Conservation (phyloP, 2,888 invertebrate species). For the Metopia argyrocephala region DNA sequence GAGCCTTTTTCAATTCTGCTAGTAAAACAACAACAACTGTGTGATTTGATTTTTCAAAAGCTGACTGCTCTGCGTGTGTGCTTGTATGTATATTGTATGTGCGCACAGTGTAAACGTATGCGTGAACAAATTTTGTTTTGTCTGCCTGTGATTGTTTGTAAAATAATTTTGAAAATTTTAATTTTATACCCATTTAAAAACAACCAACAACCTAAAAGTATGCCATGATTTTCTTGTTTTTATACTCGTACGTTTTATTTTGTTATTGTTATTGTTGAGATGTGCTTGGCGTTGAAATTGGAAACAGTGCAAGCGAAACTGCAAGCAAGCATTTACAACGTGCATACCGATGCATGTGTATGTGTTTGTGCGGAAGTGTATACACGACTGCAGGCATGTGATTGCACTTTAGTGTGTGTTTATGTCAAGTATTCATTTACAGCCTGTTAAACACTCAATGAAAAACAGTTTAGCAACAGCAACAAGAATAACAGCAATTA, state of each 20-base stretch:
- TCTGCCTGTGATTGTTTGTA: neutral
- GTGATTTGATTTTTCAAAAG: no score
- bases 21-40: no score
- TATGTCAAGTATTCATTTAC: slow-evolving; percentile 64
- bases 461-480: slow-evolving; percentile 50
- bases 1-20: no score
- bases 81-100: neutral
- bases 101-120: neutral
- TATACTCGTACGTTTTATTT: neutral
- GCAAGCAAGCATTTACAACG: neutral
- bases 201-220: slow-evolving; percentile 28
- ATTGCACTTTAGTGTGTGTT: slow-evolving; percentile 17
- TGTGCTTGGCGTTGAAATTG: neutral
- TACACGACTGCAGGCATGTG: no score
- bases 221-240: slow-evolving; percentile 25
- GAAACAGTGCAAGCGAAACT: neutral
- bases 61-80: neutral
- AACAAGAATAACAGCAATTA: slow-evolving; percentile 19
- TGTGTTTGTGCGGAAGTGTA: slow-evolving; percentile 35
- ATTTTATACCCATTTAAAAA: slow-evolving; percentile 37
- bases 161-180: slow-evolving; percentile 55
- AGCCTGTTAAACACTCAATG: slow-evolving; percentile 61
- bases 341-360: slow-evolving; percentile 38
- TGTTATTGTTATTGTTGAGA: neutral
- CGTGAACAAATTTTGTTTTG: neutral